Conservation (phyloP, 1,140 invertebrate genomes). For the Polyergus mexicanus region DNA sequence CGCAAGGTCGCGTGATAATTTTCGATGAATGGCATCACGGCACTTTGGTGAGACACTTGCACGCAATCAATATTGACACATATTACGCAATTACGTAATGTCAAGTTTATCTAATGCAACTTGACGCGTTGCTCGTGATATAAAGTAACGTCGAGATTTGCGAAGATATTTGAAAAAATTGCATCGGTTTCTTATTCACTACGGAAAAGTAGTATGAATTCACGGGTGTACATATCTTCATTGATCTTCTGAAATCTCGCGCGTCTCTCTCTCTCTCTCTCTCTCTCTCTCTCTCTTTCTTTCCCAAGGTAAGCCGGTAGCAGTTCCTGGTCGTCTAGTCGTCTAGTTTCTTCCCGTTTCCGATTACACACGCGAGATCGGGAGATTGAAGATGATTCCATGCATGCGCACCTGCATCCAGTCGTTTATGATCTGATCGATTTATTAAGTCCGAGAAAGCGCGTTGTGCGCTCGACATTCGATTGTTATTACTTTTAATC, state of each 20-base stretch:
- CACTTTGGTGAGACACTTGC: neutral
- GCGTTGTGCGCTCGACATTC: neutral
- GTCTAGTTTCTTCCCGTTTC: conserved; percentile 70
- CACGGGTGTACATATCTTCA: conserved; percentile 18
- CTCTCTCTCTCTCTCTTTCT: neutral
- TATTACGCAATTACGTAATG: conserved; percentile 16
- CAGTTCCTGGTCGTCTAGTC: conserved; percentile 49
- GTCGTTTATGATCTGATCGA: conserved; percentile 4
- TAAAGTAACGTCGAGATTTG: conserved; percentile 5
- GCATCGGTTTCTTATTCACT: neutral
- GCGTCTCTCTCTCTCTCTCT: neutral
- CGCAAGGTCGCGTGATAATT: conserved; percentile 22
- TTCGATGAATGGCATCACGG: conserved; percentile 30
- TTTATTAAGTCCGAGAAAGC: neutral
- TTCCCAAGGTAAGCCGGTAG: conserved; percentile 68
- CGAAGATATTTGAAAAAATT: neutral
- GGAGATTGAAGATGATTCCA: conserved; percentile 63
- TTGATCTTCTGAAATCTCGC: conserved; percentile 20
- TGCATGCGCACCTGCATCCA: neutral
- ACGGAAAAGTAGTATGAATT: neutral
- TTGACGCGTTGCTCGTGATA: neutral
- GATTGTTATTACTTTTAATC: conserved; percentile 7
- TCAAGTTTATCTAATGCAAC: neutral
- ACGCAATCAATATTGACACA: neutral
- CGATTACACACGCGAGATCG: conserved; percentile 64